Conservation (phyloP, 2,113 vertebrate genomes). For the Chloebia gouldiae region DNA sequence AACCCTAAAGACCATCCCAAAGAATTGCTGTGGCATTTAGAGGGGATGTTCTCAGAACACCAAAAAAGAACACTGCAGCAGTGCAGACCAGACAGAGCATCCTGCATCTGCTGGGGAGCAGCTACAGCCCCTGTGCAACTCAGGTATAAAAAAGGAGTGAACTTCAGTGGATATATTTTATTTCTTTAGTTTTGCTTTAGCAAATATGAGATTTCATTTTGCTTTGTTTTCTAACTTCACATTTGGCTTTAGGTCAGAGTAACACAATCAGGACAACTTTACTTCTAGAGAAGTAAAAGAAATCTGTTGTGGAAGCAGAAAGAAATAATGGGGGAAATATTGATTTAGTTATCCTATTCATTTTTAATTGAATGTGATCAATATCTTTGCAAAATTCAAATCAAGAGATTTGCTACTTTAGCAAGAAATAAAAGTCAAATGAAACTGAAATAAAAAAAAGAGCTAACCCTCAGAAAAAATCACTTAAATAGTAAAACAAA, state of each 20-base stretch:
- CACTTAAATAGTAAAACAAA: not conserved
- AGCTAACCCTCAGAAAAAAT: not conserved
- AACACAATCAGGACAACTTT: not conserved
- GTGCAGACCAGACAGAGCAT: not conserved
- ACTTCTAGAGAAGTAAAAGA: not conserved
- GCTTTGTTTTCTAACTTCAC: not conserved
- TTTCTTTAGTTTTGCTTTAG: not conserved
- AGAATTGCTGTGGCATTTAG: not conserved
- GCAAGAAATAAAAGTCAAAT: not conserved
- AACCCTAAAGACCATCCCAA: not conserved
- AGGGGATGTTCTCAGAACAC: not conserved
- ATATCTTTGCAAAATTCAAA: not conserved
- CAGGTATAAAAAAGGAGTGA: not conserved
- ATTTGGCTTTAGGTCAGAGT: not conserved
- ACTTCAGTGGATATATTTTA: not conserved
- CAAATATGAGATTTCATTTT: not conserved
- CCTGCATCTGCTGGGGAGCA: not conserved
- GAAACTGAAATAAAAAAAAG: not conserved
- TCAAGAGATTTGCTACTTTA: not conserved
- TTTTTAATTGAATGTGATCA: not conserved
- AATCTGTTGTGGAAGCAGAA: not conserved
- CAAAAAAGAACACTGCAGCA: not conserved
- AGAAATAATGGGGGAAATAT: not conserved
- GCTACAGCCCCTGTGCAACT: not conserved
- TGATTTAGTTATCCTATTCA: not conserved